A percentile compares a stretch with the other conserved stretches of the same genome.
Conservation (phyloP, 2,797 vertebrate genomes). For the Dendrocincla fuliginosa region DNA sequence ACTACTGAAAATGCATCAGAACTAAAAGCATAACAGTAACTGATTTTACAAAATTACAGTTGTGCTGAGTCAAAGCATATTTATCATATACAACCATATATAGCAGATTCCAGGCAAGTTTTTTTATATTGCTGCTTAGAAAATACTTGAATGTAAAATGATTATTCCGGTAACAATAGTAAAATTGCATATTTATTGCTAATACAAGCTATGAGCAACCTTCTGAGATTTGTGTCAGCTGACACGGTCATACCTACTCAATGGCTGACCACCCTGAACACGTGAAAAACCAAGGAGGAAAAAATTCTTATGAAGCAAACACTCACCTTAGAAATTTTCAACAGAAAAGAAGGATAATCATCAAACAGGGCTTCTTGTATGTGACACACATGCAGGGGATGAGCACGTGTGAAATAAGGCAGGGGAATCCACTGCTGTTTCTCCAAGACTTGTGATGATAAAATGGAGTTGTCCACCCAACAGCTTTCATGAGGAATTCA, state of each 20-base stretch:
- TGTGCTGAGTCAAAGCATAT: neutral
- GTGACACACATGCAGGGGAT: accelerated
- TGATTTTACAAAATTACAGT: neutral
- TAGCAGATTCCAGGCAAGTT: neutral
- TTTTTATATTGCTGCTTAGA: neutral
- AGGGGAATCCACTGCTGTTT: neutral
- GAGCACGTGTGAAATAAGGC: neutral
- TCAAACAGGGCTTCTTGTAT: neutral
- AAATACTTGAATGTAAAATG: neutral
- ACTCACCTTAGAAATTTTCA: neutral
- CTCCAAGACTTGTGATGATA: neutral
- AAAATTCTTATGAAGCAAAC: neutral
- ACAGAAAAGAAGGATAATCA: neutral
- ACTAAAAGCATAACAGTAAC: neutral
- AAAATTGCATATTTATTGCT: neutral
- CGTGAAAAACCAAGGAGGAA: neutral
- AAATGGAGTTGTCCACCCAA: neutral
- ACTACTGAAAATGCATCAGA: neutral
- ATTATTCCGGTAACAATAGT: neutral
- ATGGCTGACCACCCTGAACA: neutral
- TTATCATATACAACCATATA: neutral
- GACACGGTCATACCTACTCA: neutral
- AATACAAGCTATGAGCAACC: neutral
- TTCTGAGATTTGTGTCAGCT: neutral
- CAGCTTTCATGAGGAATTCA: neutral